Conservation (phyloP, 2,888 invertebrate genomes). For the Crocallis elinguaria region DNA sequence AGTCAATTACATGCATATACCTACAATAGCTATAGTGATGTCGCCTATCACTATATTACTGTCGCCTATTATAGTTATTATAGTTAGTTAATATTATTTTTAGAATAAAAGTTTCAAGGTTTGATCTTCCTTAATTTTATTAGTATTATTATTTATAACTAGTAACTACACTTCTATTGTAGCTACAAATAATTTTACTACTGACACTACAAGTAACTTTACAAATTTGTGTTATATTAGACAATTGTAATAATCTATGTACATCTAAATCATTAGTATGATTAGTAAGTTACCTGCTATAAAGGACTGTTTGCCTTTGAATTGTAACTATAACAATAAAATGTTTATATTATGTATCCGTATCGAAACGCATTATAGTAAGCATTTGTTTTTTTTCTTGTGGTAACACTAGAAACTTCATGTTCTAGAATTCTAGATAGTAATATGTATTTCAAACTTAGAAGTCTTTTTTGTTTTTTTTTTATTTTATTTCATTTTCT, state of each 20-base stretch:
- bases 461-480: neutral
- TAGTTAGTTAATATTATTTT: too few species aligned
- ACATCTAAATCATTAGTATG: slow-evolving; percentile 35
- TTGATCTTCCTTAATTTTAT: neutral
- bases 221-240: neutral
- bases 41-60: too few species aligned
- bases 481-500: neutral
- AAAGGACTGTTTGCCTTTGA: slow-evolving; percentile 26
- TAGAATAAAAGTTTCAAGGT: too few species aligned
- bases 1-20: too few species aligned
- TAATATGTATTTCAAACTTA: neutral
- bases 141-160: neutral
- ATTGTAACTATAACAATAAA: too few species aligned
- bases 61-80: too few species aligned
- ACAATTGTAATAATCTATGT: slow-evolving; percentile 31
- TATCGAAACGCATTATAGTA: too few species aligned
- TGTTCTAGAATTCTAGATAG: neutral
- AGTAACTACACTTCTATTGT: neutral
- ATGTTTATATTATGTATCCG: too few species aligned
- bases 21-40: too few species aligned
- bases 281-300: slow-evolving; percentile 1
- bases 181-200: neutral
- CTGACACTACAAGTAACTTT: neutral
- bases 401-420: too few species aligned
- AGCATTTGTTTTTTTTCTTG: too few species aligned